A percentile compares a stretch with the other conserved stretches of the same genome.
Evolutionary conservation across 2,113 vertebrate species (phyloP).

Genomic region (Chaetops frenatus): DNA sequence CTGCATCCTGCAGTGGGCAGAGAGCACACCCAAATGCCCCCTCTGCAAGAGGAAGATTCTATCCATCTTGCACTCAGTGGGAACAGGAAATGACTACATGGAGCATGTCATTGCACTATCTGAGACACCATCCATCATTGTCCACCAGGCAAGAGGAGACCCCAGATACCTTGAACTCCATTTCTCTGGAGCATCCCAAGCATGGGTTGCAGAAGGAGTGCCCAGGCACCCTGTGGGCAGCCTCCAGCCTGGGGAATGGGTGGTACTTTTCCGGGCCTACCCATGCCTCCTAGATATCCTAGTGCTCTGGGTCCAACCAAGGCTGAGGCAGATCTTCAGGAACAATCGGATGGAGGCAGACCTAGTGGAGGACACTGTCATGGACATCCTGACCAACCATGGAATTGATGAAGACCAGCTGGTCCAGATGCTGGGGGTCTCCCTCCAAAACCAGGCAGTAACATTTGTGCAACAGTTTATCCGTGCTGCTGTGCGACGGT

Average conservation of each 20-base stretch:
- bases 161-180: neutral
- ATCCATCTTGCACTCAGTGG: neutral
- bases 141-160: neutral
- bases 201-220: neutral
- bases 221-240: neutral
- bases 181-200: neutral
- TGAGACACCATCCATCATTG: neutral
- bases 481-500: accelerated
- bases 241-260: neutral
- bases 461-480: neutral
- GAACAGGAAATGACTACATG: neutral
- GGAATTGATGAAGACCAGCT: neutral
- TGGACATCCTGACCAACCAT: neutral
- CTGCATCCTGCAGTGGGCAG: neutral
- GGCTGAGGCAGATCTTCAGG: neutral
- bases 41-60: neutral
- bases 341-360: neutral
- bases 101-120: neutral
- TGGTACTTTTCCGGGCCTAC: neutral
- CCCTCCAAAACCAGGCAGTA: accelerated
- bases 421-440: neutral
- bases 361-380: neutral
- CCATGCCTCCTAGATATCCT: neutral
- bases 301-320: neutral
- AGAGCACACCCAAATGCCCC: neutral